Base-by-base conservation (phyloP, 2,888 invertebrate genomes). In the Neuroscelio doddi region DNA sequence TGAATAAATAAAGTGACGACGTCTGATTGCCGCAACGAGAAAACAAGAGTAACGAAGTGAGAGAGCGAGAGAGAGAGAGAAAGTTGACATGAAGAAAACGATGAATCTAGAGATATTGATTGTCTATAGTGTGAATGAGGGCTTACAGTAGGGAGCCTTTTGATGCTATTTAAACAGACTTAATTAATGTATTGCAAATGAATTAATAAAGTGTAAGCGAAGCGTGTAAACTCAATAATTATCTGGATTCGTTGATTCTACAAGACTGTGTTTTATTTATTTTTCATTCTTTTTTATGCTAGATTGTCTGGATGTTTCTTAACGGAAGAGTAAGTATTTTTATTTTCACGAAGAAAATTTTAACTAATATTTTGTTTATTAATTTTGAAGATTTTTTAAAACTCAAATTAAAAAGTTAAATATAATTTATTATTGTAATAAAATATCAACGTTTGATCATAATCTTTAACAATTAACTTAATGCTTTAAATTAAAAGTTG, bases 141-240 rank as follows among this genome's bases (percentile, higher is more conserved):
- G 76, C 76, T 74, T 78, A 79, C 80, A 69, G 69, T 82, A 82
- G 80, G 80, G 77, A 73, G 74, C 77, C 79, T 78, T 74, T 78
- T 70, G 72, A 80, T 78, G 82, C 81, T 83, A 83, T 82, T 81
- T 82, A 82, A 82, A 83, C 81, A 81, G 79, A 82, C 81, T 83
- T 83, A 81, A 83, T 82, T 82, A 83, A 82, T 83, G 83, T 83
- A 83, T 79, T 80, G 80, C 80, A 81, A 82, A 82, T 79, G 77
- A 79, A 82, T 81, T 80, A 83, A 83, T 82, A 83, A 83, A 82
- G 75, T 81, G 78, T 82, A 82, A 82, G 82, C 75, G 79, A 81
- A 81, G 82, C 81, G 80, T 82, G 82, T 80, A 82, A 79, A 78
- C 77, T 68, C 75, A 76, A 69, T 51, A 62, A 52, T 46, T 49